Base-by-base conservation (phyloP, 2,797 vertebrate genomes). In the Enteromius anoplus region DNA sequence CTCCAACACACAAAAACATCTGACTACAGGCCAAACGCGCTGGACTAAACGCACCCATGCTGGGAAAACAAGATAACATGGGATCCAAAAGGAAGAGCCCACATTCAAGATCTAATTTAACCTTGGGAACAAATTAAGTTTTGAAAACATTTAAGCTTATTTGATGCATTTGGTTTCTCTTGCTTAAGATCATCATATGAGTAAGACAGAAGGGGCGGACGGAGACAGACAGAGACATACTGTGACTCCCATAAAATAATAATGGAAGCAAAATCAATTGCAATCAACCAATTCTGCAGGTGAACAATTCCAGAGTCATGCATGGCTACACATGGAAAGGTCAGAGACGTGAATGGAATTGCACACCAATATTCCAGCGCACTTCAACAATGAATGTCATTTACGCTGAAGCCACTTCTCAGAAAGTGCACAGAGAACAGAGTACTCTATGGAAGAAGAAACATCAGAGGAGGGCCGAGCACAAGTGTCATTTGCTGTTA, bases 241-340 rank as follows among this genome's bases (percentile, higher is more conserved):
- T 15, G 34, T 70, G 79, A 37, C 58, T 23, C 71, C 70, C 26
- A 53, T 40, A 58, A 55, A 78, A 66, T 53, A 81, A 80, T 75
- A 83, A 71, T 69, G 32, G 72, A 55, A 83, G 68, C 37, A 86
- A 86, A 86, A 88, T 86, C 81, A 82, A 86, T 86, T 84, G 75
- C 69, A 82, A 86, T 86, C 81, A 82, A 79, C 47, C 58, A 78
- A 71, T 86, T 23, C 42, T 79, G 64, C 45, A 71, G 70, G 78
- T 76, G 75, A 81, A 88, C 58, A 68, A 85, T 85, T 76, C 80
- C 75, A 82, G 80, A 37, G 68, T 83, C 84, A 80, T 69, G 69
- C 42, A 79, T 69, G 79, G 40, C 34, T 77, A 58, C 71, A 84
- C 23, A 71, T 26, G 45, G 81, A 86, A 78, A 84, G 60, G 70